A percentile compares a stretch with the other conserved stretches of the same genome.
Evolutionary conservation across 2,797 vertebrate species (phyloP).

Genomic region (Carcharodon carcharias): DNA sequence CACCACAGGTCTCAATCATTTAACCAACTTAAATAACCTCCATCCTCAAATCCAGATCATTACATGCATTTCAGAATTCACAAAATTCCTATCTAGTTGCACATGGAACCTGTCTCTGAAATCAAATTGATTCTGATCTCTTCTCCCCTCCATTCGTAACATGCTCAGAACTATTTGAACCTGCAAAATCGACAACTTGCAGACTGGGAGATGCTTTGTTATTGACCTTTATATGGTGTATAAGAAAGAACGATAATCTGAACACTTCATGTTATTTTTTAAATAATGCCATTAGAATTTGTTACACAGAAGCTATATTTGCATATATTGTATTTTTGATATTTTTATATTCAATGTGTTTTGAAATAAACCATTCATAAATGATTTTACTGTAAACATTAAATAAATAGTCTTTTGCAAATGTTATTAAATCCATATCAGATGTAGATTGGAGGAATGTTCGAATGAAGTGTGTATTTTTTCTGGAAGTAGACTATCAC

Average conservation of each 20-base stretch:
- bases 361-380: constrained; percentile 1
- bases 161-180: neutral
- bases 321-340: neutral
- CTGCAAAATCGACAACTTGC: neutral
- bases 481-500: neutral
- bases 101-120: neutral
- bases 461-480: neutral
- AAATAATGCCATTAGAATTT: neutral
- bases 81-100: neutral
- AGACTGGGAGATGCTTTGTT: neutral
- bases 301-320: neutral
- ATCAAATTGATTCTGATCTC: neutral
- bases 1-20: neutral
- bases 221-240: neutral
- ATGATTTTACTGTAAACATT: neutral
- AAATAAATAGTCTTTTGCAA: neutral
- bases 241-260: neutral
- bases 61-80: neutral
- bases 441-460: neutral
- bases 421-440: neutral
- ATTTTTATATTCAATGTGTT: neutral
- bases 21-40: neutral
- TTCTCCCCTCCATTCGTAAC: neutral
- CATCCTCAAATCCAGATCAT: neutral
- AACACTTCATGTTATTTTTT: neutral